phyloP scores from a whole-genome alignment of 2,797 vertebrate species.

The Knipowitschia caucasica region DNA sequence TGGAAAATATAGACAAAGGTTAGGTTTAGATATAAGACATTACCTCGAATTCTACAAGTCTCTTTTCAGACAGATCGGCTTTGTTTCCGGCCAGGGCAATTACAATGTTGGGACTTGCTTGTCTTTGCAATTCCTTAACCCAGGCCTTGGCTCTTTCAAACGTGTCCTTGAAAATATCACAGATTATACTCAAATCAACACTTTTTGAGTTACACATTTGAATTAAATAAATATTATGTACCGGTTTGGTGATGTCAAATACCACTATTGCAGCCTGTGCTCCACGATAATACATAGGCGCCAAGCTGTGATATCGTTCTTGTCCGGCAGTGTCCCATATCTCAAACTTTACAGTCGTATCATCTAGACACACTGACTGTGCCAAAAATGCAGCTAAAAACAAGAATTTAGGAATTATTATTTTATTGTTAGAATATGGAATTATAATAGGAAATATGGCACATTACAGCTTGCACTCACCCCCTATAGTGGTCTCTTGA shows the following conservation, averaged over 20 bases:
- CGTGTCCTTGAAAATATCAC: slow-evolving; percentile 69
- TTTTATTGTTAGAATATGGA: not conserved
- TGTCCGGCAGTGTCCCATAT: slow-evolving; percentile 88
- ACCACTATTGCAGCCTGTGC: slow-evolving; percentile 85
- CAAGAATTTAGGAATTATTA: not conserved
- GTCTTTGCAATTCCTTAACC: slow-evolving; percentile 86
- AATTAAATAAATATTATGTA: slow-evolving; percentile 28
- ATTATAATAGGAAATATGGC: not conserved
- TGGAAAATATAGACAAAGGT: not conserved
- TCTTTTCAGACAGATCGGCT: slow-evolving; percentile 81
- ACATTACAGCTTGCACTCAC: slow-evolving; percentile 59
- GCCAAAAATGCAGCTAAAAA: slow-evolving; percentile 80
- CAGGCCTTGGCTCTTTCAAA: slow-evolving; percentile 84
- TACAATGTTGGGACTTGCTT: slow-evolving; percentile 85
- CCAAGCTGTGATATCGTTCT: slow-evolving; percentile 85
- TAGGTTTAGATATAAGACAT: too few relatives aligned
- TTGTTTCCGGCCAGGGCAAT: slow-evolving; percentile 85
- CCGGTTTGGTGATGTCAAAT: slow-evolving; percentile 85
- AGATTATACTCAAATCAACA: not conserved
- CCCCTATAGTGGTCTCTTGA: slow-evolving; percentile 85
- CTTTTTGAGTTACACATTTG: too few relatives aligned
- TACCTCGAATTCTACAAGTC: slow-evolving; percentile 84
- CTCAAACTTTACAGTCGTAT: slow-evolving; percentile 87
- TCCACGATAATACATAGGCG: slow-evolving; percentile 86
- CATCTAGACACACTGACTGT: slow-evolving; percentile 84